These are phyloP conservation scores for Papilio elwesi DNA, from an alignment of 2,888 invertebrate species.

Conservation along the genomic window DNA sequence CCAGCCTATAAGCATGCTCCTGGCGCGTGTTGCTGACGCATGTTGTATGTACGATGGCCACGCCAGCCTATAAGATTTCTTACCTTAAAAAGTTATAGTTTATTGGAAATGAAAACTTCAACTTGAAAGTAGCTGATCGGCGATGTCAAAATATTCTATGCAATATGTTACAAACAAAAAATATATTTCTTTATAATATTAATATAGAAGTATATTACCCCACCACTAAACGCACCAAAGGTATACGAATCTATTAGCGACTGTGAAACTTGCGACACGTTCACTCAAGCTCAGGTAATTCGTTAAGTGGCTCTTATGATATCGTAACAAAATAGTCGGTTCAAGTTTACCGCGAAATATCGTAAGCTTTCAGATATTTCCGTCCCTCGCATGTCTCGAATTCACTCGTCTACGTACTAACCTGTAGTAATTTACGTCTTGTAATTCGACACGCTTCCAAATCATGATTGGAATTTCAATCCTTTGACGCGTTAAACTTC, in stretches of 20 bases:
- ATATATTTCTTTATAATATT: not conserved
- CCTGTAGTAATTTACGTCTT: conserved; percentile 29
- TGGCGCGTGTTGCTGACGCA: no score
- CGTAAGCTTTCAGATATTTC: conserved; percentile 15
- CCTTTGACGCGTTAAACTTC: conserved; percentile 22
- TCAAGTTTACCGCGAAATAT: conserved; percentile 18
- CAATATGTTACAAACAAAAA: not conserved
- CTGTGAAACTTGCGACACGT: conserved; percentile 11
- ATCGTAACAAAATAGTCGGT: conserved; percentile 24
- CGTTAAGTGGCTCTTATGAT: conserved; percentile 6
- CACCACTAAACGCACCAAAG: not conserved
- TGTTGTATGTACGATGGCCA: no score
- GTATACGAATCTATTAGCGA: not conserved
- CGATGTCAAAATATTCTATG: no score
- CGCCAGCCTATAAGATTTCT: no score
- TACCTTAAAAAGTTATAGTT: no score
- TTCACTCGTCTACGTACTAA: conserved; percentile 26
- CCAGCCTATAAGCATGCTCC: no score
- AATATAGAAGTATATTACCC: not conserved
- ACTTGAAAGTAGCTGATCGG: no score
- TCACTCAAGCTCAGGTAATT: conserved; percentile 23
- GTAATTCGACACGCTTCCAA: conserved; percentile 22
- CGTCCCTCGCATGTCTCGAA: conserved; percentile 22
- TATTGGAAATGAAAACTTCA: no score
- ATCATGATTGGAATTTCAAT: conserved; percentile 38